A percentile compares a stretch with the other conserved stretches of the same genome.
These are phyloP conservation scores for Lepidurus arcticus DNA, from an alignment of 1,140 invertebrate species.

Conservation along the genomic window DNA sequence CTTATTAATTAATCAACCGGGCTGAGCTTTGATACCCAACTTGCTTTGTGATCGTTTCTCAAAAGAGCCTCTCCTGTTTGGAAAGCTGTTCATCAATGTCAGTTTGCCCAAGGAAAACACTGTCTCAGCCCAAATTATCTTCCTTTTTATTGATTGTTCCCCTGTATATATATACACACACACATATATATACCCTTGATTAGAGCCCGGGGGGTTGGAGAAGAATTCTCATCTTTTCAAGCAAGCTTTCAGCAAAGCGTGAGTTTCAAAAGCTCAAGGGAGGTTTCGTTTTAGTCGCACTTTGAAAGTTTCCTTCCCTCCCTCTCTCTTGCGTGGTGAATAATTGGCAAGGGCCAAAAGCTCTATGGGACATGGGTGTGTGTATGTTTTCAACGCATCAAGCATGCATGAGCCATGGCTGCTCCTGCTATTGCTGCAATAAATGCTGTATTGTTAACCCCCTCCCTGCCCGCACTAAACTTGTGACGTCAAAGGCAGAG, in stretches of 20 bases:
- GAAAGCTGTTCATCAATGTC: slow-evolving; percentile 9
- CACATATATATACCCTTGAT: background rate
- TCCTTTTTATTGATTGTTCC: background rate
- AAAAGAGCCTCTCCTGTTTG: background rate
- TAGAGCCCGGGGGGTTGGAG: background rate
- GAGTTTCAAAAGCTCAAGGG: no score
- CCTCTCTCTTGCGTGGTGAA: background rate
- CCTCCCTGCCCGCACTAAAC: background rate
- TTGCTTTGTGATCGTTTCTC: no score
- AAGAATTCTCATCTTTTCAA: background rate
- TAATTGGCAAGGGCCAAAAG: slow-evolving; percentile 2
- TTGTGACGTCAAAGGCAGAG: background rate
- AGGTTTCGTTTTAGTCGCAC: no score
- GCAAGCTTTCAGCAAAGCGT: background rate
- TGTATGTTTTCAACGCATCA: background rate
- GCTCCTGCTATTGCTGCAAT: background rate
- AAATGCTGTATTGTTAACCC: background rate
- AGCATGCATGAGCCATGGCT: slow-evolving; percentile 9
- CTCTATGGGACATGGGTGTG: background rate
- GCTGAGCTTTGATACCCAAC: background rate
- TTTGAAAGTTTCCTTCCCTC: background rate
- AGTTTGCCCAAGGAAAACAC: background rate
- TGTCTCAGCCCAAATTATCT: slow-evolving; percentile 1
- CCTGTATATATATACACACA: background rate
- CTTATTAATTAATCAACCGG: slow-evolving; percentile 11